Evolutionary conservation across 2,113 vertebrate species (phyloP).

Genomic region (Rhynchopsitta pachyrhyncha): DNA sequence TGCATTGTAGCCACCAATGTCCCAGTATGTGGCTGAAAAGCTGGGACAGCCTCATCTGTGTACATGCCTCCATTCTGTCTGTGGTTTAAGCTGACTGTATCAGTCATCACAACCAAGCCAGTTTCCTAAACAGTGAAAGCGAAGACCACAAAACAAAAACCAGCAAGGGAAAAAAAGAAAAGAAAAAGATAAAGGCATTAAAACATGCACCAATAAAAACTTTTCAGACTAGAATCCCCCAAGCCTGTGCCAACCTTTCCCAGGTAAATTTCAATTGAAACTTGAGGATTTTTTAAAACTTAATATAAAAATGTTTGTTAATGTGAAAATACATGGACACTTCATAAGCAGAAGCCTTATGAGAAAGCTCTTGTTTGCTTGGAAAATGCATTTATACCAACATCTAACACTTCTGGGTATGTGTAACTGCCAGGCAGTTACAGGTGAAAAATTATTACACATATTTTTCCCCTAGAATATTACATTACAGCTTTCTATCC

Average conservation of each 20-base stretch:
- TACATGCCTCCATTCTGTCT: conserved; percentile 89
- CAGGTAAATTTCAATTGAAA: background rate
- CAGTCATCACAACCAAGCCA: conserved; percentile 91
- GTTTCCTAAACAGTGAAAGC: conserved; percentile 79
- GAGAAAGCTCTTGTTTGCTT: background rate
- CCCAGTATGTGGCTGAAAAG: conserved; percentile 89
- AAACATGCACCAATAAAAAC: background rate
- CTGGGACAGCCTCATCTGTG: conserved; percentile 88
- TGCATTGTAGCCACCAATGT: conserved; percentile 80
- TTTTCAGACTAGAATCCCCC: background rate
- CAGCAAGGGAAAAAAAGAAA: background rate
- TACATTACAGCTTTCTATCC: background rate
- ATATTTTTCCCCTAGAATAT: background rate
- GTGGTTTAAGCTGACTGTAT: conserved; percentile 89
- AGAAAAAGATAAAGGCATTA: background rate
- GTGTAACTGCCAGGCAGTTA: background rate
- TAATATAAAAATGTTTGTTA: background rate
- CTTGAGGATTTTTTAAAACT: background rate
- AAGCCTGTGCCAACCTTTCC: background rate
- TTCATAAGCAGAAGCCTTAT: background rate
- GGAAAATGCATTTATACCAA: background rate
- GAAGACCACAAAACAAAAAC: background rate
- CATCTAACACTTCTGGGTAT: background rate
- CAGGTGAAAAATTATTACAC: background rate
- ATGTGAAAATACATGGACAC: background rate